Conservation (phyloP, 2,888 invertebrate species). For the Callyntrura sp. region DNA sequence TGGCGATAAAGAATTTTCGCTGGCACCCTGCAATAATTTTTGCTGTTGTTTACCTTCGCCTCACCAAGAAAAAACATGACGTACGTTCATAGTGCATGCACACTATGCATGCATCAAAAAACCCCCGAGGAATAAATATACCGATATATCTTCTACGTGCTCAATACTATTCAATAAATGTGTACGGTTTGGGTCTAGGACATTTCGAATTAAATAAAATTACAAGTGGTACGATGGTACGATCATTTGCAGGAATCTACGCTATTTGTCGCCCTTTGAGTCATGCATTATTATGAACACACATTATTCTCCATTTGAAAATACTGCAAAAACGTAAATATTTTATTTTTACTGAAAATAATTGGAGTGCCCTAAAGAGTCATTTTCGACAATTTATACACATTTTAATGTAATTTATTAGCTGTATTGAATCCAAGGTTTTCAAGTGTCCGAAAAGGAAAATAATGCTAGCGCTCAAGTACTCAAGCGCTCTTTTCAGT, state of each 20-base stretch:
- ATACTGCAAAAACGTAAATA: not conserved
- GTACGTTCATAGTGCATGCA: not conserved
- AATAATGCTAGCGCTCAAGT: too few relatives aligned
- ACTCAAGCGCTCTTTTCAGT: not conserved
- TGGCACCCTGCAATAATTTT: slow-evolving; percentile 27
- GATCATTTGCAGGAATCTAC: not conserved
- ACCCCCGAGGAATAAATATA: not conserved
- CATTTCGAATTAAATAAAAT: slow-evolving; percentile 49
- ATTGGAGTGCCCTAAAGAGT: slow-evolving; percentile 31
- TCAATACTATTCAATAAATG: too few relatives aligned
- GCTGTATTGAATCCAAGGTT: not conserved
- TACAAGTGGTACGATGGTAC: slow-evolving; percentile 40
- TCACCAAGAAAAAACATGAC: not conserved
- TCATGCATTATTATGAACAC: not conserved
- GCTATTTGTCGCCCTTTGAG: not conserved
- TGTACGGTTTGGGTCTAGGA: not conserved
- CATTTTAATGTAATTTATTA: slow-evolving; percentile 14
- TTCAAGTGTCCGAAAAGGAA: not conserved
- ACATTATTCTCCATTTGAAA: not conserved
- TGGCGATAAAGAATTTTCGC: not conserved
- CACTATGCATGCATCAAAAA: not conserved
- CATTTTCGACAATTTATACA: not conserved
- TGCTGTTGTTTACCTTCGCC: not conserved
- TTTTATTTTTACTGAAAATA: slow-evolving; percentile 35
- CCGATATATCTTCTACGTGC: too few relatives aligned